Evolutionary conservation across 2,113 vertebrate species (phyloP).

Genomic region (Alligator mississippiensis): DNA sequence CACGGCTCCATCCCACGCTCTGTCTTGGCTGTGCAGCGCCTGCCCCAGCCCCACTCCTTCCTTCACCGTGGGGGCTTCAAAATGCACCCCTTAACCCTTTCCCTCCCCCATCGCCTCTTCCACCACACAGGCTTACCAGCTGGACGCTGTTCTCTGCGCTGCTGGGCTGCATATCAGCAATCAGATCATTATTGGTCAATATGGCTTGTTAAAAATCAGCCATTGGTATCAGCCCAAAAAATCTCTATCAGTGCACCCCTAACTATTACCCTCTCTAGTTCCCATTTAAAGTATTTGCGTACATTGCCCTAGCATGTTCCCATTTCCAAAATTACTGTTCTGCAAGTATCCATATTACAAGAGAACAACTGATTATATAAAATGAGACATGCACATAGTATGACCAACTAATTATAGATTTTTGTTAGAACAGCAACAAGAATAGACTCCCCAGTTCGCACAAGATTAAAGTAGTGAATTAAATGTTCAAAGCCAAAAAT

Average conservation of each 20-base stretch:
- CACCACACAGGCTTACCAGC: too few species aligned
- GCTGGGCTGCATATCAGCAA: too few species aligned
- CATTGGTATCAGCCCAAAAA: too few species aligned
- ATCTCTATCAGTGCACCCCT: not conserved
- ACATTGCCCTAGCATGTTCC: not conserved
- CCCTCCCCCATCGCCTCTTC: too few species aligned
- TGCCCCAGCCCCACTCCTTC: too few species aligned
- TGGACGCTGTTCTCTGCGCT: too few species aligned
- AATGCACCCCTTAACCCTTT: too few species aligned
- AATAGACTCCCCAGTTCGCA: not conserved
- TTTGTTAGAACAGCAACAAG: not conserved
- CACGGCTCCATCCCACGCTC: too few species aligned
- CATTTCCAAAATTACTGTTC: not conserved
- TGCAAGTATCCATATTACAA: not conserved
- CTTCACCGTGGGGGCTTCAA: too few species aligned
- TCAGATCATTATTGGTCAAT: too few species aligned
- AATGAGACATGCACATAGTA: not conserved
- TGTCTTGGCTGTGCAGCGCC: too few species aligned
- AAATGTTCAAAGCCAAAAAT: not conserved
- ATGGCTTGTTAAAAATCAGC: too few species aligned
- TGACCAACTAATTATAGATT: not conserved
- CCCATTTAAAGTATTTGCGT: not conserved
- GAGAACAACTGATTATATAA: not conserved
- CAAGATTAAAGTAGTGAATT: not conserved
- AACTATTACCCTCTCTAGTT: not conserved